Evolutionary conservation across 2,797 vertebrate genomes (phyloP), one percentile per base, ranked within the genome.

Genomic region (Liparis tanakae): DNA sequence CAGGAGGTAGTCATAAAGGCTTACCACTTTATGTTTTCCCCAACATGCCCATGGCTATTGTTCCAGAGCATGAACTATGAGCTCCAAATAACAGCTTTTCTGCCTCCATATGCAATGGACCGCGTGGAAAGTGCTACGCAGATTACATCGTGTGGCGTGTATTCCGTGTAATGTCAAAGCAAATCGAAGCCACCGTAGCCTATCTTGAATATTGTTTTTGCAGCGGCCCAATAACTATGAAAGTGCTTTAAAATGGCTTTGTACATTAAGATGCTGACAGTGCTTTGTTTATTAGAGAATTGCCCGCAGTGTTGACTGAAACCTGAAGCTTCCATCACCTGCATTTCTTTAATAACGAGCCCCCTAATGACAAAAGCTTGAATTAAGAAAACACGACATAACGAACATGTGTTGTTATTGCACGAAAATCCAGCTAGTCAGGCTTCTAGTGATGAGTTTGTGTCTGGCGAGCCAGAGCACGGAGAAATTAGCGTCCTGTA

Each of bases 71-170:
- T 55, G 39, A 61, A 55, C 59, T 54, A 59, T 77, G 78, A 67
- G 25, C 67, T 65, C 46, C 64, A 68, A 81, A 46, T 74, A 73
- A 75, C 25, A 62, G 34, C 41, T 41, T 75, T 46, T 72, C n/a
- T 54, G 25, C 37, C 43, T 61, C 10, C 46, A 20, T 18, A n/a
- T 51, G 43, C 48, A 33, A 48, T 25, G 60, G 64, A n/a, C 22
- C 50, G 51, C 53, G 41, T 67, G 60, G 48, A 66, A 71, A 74
- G 51, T 67, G 76, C 74, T 83, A 72, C 79, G 74, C 37, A 78
- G 68, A 78, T 82, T 71, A 74, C 67, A 73, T 6, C 25, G 43
- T 51, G 53, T n/a, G 43, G 25, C 25, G 4, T 30, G n/a, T n/a
- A n/a, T n/a, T n/a, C n/a, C 14, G 44, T 51, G 12, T 60, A 63